phyloP scores from a whole-genome alignment of 2,888 invertebrate species.

The Congeria kusceri region DNA sequence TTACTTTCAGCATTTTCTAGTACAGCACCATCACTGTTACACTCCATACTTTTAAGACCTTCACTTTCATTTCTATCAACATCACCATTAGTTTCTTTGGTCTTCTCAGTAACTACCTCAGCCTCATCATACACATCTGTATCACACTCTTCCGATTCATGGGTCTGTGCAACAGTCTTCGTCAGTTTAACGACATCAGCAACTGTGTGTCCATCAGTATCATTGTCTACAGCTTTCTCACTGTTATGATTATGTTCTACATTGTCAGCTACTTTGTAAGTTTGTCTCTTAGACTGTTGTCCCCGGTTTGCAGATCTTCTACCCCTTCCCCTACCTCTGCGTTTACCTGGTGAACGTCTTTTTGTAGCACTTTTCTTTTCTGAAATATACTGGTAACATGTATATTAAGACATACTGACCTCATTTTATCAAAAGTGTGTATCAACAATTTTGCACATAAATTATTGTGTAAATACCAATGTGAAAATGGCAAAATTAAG shows the following conservation, averaged over 20 bases:
- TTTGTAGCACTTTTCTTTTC: no score
- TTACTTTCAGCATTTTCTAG: no score
- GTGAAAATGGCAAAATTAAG: no score
- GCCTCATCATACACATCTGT: background rate
- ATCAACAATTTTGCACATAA: no score
- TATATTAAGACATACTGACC: no score
- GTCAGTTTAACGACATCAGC: background rate
- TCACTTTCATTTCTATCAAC: background rate
- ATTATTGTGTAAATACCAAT: no score
- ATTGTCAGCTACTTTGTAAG: background rate
- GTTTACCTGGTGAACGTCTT: no score
- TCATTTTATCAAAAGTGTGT: no score
- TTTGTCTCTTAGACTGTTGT: background rate
- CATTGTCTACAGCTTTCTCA: background rate
- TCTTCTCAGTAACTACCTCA: background rate
- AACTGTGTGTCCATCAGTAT: background rate
- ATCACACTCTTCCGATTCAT: background rate
- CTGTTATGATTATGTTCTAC: background rate
- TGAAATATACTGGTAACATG: no score
- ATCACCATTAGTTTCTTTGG: background rate
- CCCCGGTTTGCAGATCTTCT: no score
- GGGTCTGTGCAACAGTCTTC: no score
- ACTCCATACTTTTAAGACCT: background rate
- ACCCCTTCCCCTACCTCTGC: no score
- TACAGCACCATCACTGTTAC: constrained; percentile 12